Evolutionary conservation across 2,888 invertebrate genomes (phyloP), one percentile per base, ranked within the genome.

Genomic region (Apomyelois bistriatella): DNA sequence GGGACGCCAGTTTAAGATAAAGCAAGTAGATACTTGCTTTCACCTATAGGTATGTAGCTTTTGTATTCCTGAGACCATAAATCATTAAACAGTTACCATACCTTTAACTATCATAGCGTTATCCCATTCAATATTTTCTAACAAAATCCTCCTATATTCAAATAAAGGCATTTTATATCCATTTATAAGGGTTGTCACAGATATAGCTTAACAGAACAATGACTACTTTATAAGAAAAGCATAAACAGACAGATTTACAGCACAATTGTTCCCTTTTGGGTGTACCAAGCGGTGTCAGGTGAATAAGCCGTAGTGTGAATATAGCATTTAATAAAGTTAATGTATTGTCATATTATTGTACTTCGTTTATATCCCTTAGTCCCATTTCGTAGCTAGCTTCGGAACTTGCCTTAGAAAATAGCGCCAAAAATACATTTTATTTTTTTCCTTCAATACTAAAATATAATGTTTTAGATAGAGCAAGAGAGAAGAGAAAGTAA

Each of bases 211-310:
- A 48, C 48, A 48, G 48, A 38, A 48, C 48, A 48, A 48, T 37
- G 28, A 48, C 48, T 48, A 48, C 48, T 48, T 48, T 38, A 48
- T 48, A 38, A 48, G 48, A 48, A 48, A 48, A 48, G 48, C 51
- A 42, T 51, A 51, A 51, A 35, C 35, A 42, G 51, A 42, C 51
- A 42, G 41, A 51, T 51, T 42, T 51, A 51, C 42, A 35, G 32
- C 9, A 15, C 51, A 32, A 51, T 51, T 51, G 51, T 51, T 35
- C 51, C 51, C 35, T 35, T 51, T 51, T 51, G 35, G 51, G 38
- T 49, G 38, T 10, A 5, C 8, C 12, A 48, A 12, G 12, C 37
- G 12, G 22, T 48, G 48, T 48, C 48, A 49, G 48, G 38, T 49
- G 48, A 49, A 49, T 49, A 46, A 41, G 41, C 41, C 10, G 16